Evolutionary conservation across 2,113 vertebrate genomes (phyloP).

Genomic region (Thomomys bottae): DNA sequence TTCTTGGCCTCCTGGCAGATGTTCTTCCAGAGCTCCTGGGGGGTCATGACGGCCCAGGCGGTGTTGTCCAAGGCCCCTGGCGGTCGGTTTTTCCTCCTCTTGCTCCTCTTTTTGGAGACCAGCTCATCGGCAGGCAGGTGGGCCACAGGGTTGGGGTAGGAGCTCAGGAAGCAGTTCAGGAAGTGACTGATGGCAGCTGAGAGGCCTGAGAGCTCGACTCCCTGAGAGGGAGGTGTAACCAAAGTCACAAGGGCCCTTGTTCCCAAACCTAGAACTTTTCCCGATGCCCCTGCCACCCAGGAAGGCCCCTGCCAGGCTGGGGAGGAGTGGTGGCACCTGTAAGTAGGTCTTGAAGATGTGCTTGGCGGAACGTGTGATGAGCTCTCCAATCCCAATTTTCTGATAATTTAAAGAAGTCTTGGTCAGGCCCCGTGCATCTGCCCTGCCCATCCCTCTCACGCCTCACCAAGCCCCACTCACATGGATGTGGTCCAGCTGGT

Average conservation of each 20-base stretch:
- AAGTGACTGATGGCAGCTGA: slow-evolving; percentile 98
- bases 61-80: slow-evolving; percentile 95
- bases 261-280: not conserved
- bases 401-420: slow-evolving; percentile 74
- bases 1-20: slow-evolving; percentile 93
- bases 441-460: rapidly evolving
- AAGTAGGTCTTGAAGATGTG: slow-evolving; percentile 99
- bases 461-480: slow-evolving; percentile 85
- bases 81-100: slow-evolving; percentile 94
- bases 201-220: slow-evolving; percentile 96
- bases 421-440: not conserved
- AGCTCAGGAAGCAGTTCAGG: slow-evolving; percentile 98
- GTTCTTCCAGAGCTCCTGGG: slow-evolving; percentile 96
- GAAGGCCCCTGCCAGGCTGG: not conserved
- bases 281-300: not conserved
- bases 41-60: slow-evolving; percentile 95
- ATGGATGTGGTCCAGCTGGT: slow-evolving; percentile 94
- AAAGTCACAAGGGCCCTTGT: not conserved
- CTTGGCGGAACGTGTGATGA: slow-evolving; percentile 98
- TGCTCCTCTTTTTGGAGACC: slow-evolving; percentile 95
- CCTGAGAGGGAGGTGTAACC: slow-evolving; percentile 82
- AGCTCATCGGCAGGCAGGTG: slow-evolving; percentile 96
- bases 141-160: slow-evolving; percentile 95
- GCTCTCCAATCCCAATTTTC: slow-evolving; percentile 96
- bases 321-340: slow-evolving; percentile 87